Evolutionary conservation across 1,140 invertebrate species (phyloP), one percentile per base, ranked within the genome.

Genomic region (Nasonia longicornis): DNA sequence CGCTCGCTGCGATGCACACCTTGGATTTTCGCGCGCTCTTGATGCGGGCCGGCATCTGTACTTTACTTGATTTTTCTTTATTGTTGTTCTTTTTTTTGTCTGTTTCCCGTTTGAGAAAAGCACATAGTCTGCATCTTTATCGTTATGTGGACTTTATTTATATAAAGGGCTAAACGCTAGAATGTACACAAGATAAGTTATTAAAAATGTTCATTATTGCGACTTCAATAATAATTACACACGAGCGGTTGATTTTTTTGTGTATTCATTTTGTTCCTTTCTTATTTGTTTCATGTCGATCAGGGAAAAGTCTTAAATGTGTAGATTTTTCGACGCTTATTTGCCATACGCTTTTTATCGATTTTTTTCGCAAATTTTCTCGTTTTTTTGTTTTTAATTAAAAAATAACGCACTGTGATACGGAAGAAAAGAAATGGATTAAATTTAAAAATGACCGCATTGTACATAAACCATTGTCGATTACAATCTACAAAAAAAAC

Each of bases 171-270:
- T 89, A 90, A 70, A 88, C 86, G 86, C 87, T 89, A 89, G 87
- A 90, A 90, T 89, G 86, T 89, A 90, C 87, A 90, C 88, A 89
- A 87, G 87, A 85, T 88, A 89, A 89, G 86, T 90, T 90, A 88
- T 88, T 88, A 87, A 90, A 90, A 89, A 89, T 88, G 87, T 89
- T 89, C 86, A 88, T 89, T 87, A 89, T 89, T 88, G 88, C 87
- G 84, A 83, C 26, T 77, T 77, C 84, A 86, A 88, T 86, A 86
- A 86, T 89, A 90, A 89, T 90, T 89, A 90, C 87, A 89, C 85
- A 88, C 88, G 87, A 89, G 87, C 86, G 87, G 83, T 88, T 86
- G 83, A 86, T 58, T 58, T 78, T 78, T 26, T 84, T 31, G 20
- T 76, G 38, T 75, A 52, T 77, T 86, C 29, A 63, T 78, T 83